Evolutionary conservation across 2,888 invertebrate species (phyloP).

Genomic region (Colostygia pectinataria): DNA sequence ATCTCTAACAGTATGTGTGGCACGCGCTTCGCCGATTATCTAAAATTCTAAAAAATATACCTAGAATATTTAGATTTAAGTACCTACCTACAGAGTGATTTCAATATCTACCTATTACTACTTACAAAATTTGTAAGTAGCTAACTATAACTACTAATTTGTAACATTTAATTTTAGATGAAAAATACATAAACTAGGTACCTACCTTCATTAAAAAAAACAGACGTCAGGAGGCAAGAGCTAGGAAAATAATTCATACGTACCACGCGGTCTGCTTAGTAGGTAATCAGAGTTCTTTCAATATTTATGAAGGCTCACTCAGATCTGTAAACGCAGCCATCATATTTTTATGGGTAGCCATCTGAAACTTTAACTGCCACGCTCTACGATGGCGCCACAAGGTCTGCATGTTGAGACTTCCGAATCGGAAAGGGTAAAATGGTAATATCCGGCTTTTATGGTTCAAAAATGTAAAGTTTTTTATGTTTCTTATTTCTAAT

Average conservation of each 20-base stretch:
- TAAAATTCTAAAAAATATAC: no score
- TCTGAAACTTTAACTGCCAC: slow-evolving; percentile 27
- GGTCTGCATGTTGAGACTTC: slow-evolving; percentile 19
- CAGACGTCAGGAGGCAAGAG: slow-evolving; percentile 1
- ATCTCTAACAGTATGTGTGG: no score
- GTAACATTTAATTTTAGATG: no score
- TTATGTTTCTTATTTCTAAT: no score
- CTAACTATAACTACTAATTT: no score
- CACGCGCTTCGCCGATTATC: no score
- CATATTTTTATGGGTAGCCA: slow-evolving; percentile 25
- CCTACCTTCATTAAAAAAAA: no score
- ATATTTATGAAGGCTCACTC: slow-evolving; percentile 23
- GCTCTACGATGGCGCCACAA: slow-evolving; percentile 17
- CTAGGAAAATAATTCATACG: slow-evolving; percentile 10
- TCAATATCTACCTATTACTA: not conserved
- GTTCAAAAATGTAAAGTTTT: no score
- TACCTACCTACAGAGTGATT: not conserved
- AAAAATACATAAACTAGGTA: no score
- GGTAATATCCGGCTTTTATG: no score
- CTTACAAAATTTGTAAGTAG: no score
- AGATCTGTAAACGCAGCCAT: slow-evolving; percentile 25
- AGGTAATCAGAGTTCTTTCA: slow-evolving; percentile 13
- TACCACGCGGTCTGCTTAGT: slow-evolving; percentile 3
- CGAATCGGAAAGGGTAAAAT: slow-evolving; percentile 4
- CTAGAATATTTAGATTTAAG: no score